Percentiles rank a stretch among this genome's conserved stretches.
phyloP scores from a whole-genome alignment of 2,113 vertebrate genomes.

The Eidolon helvum region DNA sequence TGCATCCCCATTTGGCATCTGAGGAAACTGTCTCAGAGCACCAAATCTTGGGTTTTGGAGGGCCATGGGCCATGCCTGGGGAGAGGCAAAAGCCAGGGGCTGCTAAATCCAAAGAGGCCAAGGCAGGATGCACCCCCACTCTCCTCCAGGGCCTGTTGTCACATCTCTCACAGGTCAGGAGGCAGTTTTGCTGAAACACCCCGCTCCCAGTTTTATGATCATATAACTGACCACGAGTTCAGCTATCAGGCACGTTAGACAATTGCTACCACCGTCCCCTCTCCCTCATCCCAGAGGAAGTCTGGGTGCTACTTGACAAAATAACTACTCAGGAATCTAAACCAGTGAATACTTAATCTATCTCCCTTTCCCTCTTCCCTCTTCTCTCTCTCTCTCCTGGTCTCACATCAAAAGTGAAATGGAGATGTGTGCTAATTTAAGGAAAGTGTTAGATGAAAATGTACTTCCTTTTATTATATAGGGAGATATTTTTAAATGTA shows the following conservation, averaged over 20 bases:
- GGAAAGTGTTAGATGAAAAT: slow-evolving; percentile 59
- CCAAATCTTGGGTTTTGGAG: neutral
- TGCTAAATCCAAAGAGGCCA: neutral
- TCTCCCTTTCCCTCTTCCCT: neutral
- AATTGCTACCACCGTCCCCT: accelerated
- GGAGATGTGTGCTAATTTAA: slow-evolving; percentile 56
- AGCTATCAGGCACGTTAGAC: neutral
- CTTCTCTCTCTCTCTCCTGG: neutral
- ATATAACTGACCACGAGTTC: neutral
- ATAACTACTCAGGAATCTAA: neutral
- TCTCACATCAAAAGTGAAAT: slow-evolving; percentile 25
- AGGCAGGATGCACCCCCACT: neutral
- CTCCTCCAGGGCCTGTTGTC: neutral
- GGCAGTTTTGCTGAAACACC: neutral
- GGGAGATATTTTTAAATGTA: slow-evolving; percentile 76
- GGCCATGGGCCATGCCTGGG: neutral
- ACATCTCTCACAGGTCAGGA: neutral
- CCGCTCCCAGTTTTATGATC: neutral
- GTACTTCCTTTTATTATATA: slow-evolving; percentile 70
- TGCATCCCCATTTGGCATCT: neutral
- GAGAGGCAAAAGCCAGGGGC: neutral
- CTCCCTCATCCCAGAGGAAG: neutral
- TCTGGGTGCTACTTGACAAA: neutral
- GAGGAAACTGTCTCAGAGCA: neutral
- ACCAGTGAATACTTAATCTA: too few relatives aligned